These are phyloP conservation scores for Synanthedon formicaeformis DNA, from an alignment of 2,888 invertebrate genomes.

Conservation along the genomic window DNA sequence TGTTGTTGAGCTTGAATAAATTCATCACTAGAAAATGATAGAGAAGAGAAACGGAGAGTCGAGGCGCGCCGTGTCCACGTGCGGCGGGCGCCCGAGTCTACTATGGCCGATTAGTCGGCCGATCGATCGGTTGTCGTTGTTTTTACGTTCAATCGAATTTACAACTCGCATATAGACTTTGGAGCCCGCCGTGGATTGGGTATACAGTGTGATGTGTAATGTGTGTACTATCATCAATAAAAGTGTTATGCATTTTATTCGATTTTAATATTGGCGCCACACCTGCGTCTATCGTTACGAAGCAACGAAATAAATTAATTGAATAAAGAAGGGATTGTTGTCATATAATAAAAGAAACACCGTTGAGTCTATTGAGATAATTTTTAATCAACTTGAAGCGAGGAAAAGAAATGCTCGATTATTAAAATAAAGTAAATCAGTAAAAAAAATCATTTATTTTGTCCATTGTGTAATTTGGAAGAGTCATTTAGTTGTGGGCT, in stretches of 20 bases:
- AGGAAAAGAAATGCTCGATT: no score
- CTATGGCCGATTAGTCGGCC: not conserved
- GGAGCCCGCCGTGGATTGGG: constrained; percentile 18
- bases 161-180: constrained; percentile 7
- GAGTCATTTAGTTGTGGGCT: not conserved
- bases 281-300: no score
- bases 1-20: constrained; percentile 98
- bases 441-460: not conserved
- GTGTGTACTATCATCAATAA: constrained; percentile 1
- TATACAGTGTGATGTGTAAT: constrained; percentile 9
- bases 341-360: no score
- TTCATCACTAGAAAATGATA: constrained; percentile 96
- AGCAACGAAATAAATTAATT: no score
- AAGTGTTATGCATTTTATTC: no score
- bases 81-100: constrained; percentile 12
- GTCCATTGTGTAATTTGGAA: not conserved
- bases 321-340: no score
- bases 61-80: constrained; percentile 27
- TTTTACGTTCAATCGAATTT: not conserved
- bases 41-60: constrained; percentile 80
- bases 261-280: no score
- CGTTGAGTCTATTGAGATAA: not conserved
- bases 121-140: no score
- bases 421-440: not conserved
- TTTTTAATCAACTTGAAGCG: not conserved